A percentile compares a stretch with the other conserved stretches of the same genome.
These are phyloP conservation scores for Drosophila cardini DNA, from an alignment of 1,140 invertebrate genomes.

Conservation along the genomic window DNA sequence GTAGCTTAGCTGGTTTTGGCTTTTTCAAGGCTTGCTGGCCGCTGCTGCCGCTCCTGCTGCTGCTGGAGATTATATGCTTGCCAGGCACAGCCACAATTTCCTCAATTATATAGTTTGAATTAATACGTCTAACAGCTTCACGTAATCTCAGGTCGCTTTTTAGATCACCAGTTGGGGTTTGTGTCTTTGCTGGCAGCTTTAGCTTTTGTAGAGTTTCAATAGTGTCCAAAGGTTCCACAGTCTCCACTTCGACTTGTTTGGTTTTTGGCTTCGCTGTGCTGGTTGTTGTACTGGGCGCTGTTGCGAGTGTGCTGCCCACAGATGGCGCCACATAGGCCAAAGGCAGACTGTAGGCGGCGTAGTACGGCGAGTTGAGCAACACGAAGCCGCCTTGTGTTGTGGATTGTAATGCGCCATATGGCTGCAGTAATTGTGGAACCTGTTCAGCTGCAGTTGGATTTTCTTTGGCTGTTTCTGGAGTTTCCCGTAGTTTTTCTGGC, in stretches of 20 bases:
- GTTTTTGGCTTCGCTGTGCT: constrained; percentile 43
- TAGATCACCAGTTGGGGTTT: constrained; percentile 52
- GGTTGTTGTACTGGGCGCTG: constrained; percentile 40
- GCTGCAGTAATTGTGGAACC: constrained; percentile 3
- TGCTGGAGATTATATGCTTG: constrained; percentile 64
- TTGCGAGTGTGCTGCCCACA: constrained; percentile 5
- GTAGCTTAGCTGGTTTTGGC: constrained; percentile 21
- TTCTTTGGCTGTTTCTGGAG: background rate
- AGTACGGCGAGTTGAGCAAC: constrained; percentile 54
- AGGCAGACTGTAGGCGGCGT: constrained; percentile 51
- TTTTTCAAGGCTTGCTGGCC: constrained; percentile 33
- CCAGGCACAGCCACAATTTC: constrained; percentile 74
- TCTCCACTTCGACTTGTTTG: constrained; percentile 31
- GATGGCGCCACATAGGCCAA: constrained; percentile 63
- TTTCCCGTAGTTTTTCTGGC: constrained; percentile 24
- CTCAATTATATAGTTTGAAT: constrained; percentile 77
- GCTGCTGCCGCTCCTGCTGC: constrained; percentile 6
- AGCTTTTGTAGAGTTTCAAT: constrained; percentile 64
- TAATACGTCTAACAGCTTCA: constrained; percentile 67
- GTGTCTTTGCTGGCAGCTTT: constrained; percentile 61
- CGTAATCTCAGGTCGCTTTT: constrained; percentile 63
- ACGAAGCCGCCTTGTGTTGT: constrained; percentile 22
- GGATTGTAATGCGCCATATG: constrained; percentile 37
- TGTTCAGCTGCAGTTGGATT: background rate
- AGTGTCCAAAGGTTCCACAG: constrained; percentile 11